Percentiles rank a stretch among this genome's conserved stretches.
phyloP scores from a whole-genome alignment of 2,888 invertebrate genomes.

The Andrena haemorrhoa region DNA sequence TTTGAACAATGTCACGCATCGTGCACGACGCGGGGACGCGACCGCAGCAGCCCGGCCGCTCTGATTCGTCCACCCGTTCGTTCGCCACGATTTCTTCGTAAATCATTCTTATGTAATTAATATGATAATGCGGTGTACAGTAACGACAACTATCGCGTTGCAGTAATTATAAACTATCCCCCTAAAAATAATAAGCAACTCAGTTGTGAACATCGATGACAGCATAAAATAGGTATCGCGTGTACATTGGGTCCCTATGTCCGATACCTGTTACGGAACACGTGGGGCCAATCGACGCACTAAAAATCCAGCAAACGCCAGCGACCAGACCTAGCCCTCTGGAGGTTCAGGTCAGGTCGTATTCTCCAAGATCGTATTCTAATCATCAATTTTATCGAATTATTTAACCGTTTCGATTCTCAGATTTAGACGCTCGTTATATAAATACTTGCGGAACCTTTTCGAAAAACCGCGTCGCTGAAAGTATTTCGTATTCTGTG shows the following conservation, averaged over 20 bases:
- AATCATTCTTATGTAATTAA: conserved; percentile 51
- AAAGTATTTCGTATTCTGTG: background rate
- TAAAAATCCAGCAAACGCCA: conserved; percentile 3
- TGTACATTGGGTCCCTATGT: background rate
- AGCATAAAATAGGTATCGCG: background rate
- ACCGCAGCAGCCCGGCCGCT: background rate
- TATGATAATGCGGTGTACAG: conserved; percentile 24
- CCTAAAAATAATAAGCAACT: conserved; percentile 16
- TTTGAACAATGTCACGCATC: conserved; percentile 26
- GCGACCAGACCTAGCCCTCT: conserved; percentile 3
- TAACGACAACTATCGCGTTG: background rate
- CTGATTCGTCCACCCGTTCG: background rate
- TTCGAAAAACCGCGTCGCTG: background rate
- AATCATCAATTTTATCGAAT: background rate
- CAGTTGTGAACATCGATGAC: background rate
- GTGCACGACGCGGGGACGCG: background rate
- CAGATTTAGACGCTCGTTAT: background rate
- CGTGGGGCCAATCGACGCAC: background rate
- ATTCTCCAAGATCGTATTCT: background rate
- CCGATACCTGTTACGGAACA: background rate
- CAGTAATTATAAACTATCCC: background rate
- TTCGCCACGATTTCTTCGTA: conserved; percentile 19
- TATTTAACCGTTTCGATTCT: too few relatives aligned
- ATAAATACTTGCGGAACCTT: background rate
- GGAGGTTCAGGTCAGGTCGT: conserved; percentile 12